Conservation (phyloP, 1,140 invertebrate genomes). For the Penaeus japonicus region DNA sequence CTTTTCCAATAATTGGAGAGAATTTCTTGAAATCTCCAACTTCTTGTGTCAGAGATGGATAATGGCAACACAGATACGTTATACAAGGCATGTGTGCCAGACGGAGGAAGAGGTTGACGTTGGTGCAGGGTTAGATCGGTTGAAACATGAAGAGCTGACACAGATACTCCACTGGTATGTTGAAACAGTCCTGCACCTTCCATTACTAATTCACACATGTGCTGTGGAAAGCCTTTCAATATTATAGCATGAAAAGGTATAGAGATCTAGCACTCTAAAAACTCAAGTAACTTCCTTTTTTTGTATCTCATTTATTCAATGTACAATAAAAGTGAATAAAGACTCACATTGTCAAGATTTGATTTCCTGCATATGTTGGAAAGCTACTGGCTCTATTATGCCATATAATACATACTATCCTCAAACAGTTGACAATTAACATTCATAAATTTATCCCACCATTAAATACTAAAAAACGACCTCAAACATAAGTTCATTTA, state of each 20-base stretch:
- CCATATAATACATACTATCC: too few relatives aligned
- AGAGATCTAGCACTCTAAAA: too few relatives aligned
- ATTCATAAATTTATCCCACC: too few relatives aligned
- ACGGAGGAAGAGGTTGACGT: neutral
- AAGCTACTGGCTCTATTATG: too few relatives aligned
- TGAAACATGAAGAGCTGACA: neutral
- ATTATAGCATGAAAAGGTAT: neutral
- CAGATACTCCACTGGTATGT: neutral
- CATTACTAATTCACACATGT: conserved; percentile 12
- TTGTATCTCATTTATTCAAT: too few relatives aligned
- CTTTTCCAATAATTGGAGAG: conserved; percentile 62
- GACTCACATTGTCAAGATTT: too few relatives aligned
- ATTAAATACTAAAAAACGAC: neutral
- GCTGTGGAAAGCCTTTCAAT: neutral
- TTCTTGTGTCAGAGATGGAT: neutral
- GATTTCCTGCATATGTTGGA: too few relatives aligned
- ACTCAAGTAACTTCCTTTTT: too few relatives aligned
- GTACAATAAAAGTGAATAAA: too few relatives aligned
- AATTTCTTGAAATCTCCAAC: conserved; percentile 21
- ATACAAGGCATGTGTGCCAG: neutral
- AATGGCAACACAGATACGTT: neutral
- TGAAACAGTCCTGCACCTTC: conserved; percentile 3
- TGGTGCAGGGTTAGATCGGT: conserved; percentile 33
- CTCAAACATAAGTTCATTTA: neutral
- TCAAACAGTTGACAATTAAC: too few relatives aligned